A percentile compares a stretch with the other conserved stretches of the same genome.
Conservation (phyloP, 2,888 invertebrate species). For the Tuta absoluta region DNA sequence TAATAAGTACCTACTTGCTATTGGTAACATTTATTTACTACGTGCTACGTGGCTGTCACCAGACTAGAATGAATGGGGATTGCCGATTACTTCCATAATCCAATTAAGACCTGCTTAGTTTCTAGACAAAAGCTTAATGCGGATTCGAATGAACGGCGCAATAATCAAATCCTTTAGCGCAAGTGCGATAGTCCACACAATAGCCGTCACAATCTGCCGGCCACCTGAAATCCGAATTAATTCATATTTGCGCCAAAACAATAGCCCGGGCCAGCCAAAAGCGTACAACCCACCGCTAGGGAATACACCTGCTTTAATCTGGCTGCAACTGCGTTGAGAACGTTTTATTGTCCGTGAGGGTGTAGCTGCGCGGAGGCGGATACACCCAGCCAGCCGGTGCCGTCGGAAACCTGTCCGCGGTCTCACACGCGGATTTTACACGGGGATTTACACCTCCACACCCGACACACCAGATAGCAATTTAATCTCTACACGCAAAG, state of each 20-base stretch:
- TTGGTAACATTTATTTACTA: not conserved
- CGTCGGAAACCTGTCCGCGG: slow-evolving; percentile 67
- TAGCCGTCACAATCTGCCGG: slow-evolving; percentile 53
- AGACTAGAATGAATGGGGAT: slow-evolving; percentile 5
- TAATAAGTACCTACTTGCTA: too few species aligned
- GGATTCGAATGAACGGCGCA: slow-evolving; percentile 16
- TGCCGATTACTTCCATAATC: not conserved
- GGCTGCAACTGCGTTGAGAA: slow-evolving; percentile 23
- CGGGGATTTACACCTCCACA: slow-evolving; percentile 59
- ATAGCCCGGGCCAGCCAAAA: slow-evolving; percentile 37
- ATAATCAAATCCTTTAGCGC: slow-evolving; percentile 31
- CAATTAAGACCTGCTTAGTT: slow-evolving; percentile 14
- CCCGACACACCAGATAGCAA: slow-evolving; percentile 38
- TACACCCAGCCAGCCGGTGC: slow-evolving; percentile 36
- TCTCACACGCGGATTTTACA: slow-evolving; percentile 61
- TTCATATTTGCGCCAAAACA: slow-evolving; percentile 65
- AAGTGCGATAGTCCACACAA: slow-evolving; percentile 39
- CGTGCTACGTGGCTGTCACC: not conserved
- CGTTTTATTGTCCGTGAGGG: slow-evolving; percentile 2
- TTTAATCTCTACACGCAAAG: slow-evolving; percentile 36
- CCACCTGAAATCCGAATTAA: slow-evolving; percentile 68
- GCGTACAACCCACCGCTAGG: slow-evolving; percentile 15
- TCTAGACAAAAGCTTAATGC: slow-evolving; percentile 11
- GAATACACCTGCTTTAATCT: slow-evolving; percentile 14
- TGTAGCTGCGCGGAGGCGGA: slow-evolving; percentile 10